phyloP scores from a whole-genome alignment of 2,113 vertebrate species.

The Phodopus roborovskii region DNA sequence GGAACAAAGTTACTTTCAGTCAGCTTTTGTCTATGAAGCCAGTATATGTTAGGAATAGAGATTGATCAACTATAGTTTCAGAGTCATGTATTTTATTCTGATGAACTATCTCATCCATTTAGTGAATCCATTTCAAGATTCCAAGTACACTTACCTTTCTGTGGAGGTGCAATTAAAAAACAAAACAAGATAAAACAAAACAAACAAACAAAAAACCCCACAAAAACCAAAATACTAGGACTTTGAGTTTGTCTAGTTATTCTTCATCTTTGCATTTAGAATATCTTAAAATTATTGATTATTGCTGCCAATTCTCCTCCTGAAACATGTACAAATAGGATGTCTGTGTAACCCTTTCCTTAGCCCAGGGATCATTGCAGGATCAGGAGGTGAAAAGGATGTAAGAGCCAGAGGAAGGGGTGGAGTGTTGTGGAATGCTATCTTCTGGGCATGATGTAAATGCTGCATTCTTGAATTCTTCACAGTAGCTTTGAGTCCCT shows the following conservation, averaged over 20 bases:
- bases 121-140: not conserved
- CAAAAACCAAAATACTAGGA: not conserved
- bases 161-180: not conserved
- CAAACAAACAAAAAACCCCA: too few relatives aligned
- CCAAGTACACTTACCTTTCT: not conserved
- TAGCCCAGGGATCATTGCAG: too few relatives aligned
- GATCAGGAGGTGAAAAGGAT: not conserved
- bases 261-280: slow-evolving; percentile 37
- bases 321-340: not conserved
- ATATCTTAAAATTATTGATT: not conserved
- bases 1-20: not conserved
- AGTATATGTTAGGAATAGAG: not conserved
- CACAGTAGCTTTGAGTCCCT: not conserved
- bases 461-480: not conserved
- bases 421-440: not conserved
- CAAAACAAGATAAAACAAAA: too few relatives aligned
- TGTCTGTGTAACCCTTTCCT: not conserved
- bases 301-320: not conserved
- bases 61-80: slow-evolving; percentile 20
- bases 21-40: slow-evolving; percentile 23
- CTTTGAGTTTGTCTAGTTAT: not conserved
- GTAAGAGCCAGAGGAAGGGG: not conserved
- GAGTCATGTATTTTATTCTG: slow-evolving; percentile 47
- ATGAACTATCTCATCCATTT: slow-evolving; percentile 13
- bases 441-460: not conserved